A percentile compares a stretch with the other conserved stretches of the same genome.
phyloP scores from a whole-genome alignment of 1,140 invertebrate genomes.

The Drosophila sechellia region DNA sequence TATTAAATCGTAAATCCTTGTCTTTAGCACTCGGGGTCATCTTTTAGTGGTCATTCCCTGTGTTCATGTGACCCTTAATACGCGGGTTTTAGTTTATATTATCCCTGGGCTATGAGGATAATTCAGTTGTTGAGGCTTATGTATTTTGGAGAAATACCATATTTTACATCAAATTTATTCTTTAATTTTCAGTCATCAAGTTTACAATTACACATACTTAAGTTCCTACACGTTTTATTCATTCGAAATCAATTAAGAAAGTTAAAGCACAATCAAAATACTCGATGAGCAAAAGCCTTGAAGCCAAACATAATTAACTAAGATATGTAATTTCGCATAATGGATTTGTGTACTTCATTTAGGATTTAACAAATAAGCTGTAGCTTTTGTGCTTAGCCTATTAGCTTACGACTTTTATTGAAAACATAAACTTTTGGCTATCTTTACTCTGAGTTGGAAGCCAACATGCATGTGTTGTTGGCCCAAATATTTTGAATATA shows the following conservation, averaged over 20 bases:
- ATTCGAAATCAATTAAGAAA: not conserved
- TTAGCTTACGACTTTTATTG: not conserved
- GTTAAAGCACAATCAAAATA: not conserved
- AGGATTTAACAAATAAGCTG: not conserved
- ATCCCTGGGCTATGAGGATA: not conserved
- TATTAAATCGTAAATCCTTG: slow-evolving; percentile 30
- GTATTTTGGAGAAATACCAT: not conserved
- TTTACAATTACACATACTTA: too few species aligned
- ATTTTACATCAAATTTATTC: too few species aligned
- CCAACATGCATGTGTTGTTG: not conserved
- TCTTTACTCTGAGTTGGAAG: not conserved
- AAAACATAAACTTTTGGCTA: not conserved
- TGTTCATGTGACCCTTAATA: slow-evolving; percentile 10
- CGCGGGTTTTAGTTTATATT: not conserved
- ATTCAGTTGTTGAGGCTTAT: not conserved
- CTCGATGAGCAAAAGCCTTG: not conserved
- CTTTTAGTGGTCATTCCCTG: slow-evolving; percentile 23
- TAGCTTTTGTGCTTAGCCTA: not conserved
- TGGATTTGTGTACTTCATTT: not conserved
- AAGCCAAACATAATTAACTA: not conserved
- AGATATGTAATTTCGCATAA: not conserved
- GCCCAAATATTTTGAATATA: slow-evolving; percentile 6
- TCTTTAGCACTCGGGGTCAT: slow-evolving; percentile 15
- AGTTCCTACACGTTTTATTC: too few species aligned
- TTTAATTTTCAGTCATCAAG: too few species aligned